A percentile compares a stretch with the other conserved stretches of the same genome.
These are phyloP conservation scores for Hippopotamyrus pictus DNA, from an alignment of 2,797 vertebrate species.

Conservation along the genomic window DNA sequence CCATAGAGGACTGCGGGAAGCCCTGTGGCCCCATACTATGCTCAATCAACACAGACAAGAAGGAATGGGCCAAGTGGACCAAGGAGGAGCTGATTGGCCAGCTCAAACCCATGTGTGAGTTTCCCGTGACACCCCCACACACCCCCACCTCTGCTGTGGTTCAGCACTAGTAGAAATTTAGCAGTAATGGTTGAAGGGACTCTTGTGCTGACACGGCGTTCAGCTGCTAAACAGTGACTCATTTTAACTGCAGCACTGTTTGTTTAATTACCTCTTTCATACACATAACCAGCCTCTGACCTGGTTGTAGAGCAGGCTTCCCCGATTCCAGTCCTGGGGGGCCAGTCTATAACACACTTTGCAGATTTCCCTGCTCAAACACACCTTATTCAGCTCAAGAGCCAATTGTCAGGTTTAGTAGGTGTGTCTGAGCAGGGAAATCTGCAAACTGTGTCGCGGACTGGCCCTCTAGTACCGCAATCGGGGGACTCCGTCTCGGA, in stretches of 20 bases:
- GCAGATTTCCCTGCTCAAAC: not conserved
- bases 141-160: not conserved
- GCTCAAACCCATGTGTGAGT: slow-evolving; percentile 99
- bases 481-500: not conserved
- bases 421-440: not conserved
- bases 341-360: not conserved
- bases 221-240: not conserved
- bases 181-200: not conserved
- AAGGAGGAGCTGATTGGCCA: slow-evolving; percentile 97
- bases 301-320: not conserved
- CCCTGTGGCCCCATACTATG: slow-evolving; percentile 96
- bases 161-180: not conserved
- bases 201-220: not conserved
- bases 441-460: not conserved
- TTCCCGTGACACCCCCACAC: slow-evolving; percentile 26
- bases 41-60: slow-evolving; percentile 99
- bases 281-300: not conserved
- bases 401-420: not conserved
- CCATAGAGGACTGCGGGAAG: slow-evolving; percentile 98
- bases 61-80: slow-evolving; percentile 99
- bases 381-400: not conserved
- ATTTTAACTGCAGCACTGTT: not conserved
- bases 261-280: not conserved
- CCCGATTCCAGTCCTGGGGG: not conserved
- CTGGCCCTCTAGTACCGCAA: not conserved